A percentile compares a stretch with the other conserved stretches of the same genome.
These are phyloP conservation scores for Mus pahari DNA, from an alignment of 2,113 vertebrate genomes.

Conservation along the genomic window DNA sequence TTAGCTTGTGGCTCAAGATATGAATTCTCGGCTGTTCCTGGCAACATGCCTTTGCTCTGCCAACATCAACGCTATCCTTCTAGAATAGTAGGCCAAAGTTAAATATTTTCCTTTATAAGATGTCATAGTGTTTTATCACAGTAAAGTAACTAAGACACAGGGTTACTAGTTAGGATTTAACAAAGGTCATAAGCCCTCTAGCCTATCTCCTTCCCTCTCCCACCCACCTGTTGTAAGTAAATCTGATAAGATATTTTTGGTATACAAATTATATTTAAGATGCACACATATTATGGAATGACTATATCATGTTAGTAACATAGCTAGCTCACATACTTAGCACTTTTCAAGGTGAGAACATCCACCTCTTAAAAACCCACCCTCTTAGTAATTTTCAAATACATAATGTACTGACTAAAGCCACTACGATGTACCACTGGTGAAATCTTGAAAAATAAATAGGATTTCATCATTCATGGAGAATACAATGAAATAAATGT, in stretches of 20 bases:
- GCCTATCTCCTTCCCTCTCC: not conserved
- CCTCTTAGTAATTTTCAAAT: not conserved
- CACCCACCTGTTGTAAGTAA: not conserved
- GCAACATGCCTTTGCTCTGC: not conserved
- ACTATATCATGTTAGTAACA: not conserved
- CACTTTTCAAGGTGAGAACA: not conserved
- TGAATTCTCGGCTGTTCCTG: not conserved
- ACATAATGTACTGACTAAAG: not conserved
- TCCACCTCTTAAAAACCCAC: slow-evolving; percentile 33
- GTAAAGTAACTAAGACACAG: not conserved
- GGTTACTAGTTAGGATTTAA: not conserved
- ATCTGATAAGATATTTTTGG: not conserved
- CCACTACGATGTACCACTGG: not conserved
- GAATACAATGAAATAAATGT: not conserved
- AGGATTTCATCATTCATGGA: not conserved
- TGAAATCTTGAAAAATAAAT: slow-evolving; percentile 28
- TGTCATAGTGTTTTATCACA: not conserved
- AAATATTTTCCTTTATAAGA: not conserved
- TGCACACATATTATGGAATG: not conserved
- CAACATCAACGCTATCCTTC: not conserved
- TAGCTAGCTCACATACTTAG: not conserved
- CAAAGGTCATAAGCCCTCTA: slow-evolving; percentile 21
- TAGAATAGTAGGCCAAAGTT: too few relatives aligned
- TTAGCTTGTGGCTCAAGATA: not conserved
- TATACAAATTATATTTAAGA: not conserved